Conservation (phyloP, 2,797 vertebrate species). For the Paedocypris micromegethes region DNA sequence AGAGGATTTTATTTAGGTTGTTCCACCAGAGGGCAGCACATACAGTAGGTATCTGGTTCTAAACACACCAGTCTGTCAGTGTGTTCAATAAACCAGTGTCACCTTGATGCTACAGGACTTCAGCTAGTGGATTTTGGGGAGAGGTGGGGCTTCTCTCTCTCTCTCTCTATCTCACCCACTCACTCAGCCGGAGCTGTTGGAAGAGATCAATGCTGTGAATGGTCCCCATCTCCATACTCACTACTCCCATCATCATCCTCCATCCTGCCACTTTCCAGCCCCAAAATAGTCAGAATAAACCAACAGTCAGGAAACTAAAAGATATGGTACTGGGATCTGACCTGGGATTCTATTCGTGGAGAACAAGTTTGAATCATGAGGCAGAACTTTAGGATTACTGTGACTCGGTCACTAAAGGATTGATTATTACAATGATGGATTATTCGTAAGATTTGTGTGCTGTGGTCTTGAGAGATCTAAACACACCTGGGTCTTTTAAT, state of each 20-base stretch:
- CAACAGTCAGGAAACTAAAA: constrained; percentile 50
- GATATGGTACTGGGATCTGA: constrained; percentile 39
- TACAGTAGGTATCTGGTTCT: too few species aligned
- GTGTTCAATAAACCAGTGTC: constrained; percentile 44
- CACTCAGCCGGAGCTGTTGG: constrained; percentile 17
- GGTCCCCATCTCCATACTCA: constrained; percentile 39
- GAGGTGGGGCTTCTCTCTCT: constrained; percentile 19
- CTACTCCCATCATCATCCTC: constrained; percentile 46
- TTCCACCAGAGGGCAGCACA: too few species aligned
- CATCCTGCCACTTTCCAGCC: constrained; percentile 43
- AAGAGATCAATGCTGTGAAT: constrained; percentile 45
- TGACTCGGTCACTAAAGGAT: too few species aligned
- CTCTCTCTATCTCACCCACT: constrained; percentile 4
- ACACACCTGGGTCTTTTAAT: too few species aligned
- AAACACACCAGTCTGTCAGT: constrained; percentile 7
- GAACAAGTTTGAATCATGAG: constrained; percentile 31
- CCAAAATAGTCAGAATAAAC: constrained; percentile 54
- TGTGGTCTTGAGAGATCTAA: too few species aligned
- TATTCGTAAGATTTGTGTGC: too few species aligned
- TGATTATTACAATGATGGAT: too few species aligned
- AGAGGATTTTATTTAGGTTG: too few species aligned
- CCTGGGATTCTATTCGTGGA: constrained; percentile 30
- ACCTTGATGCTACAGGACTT: constrained; percentile 46
- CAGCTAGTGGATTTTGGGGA: constrained; percentile 27
- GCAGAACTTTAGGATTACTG: background rate